Conservation (phyloP, 2,113 vertebrate genomes). For the Alligator sinensis region DNA sequence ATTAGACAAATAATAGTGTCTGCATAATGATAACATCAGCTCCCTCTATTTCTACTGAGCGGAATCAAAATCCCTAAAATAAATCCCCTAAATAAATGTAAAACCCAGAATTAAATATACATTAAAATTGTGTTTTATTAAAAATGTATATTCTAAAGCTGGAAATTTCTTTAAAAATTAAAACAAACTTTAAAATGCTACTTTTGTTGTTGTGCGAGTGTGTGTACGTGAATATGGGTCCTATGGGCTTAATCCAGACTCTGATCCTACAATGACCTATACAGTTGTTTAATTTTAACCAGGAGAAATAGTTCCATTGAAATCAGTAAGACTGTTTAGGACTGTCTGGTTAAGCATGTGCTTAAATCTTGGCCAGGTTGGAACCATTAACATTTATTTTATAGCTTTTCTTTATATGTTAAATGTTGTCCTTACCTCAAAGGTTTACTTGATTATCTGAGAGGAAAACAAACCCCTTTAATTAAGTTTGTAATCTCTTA, state of each 20-base stretch:
- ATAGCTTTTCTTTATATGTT: background rate
- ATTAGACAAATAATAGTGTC: constrained; percentile 22
- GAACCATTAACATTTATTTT: background rate
- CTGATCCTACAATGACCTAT: background rate
- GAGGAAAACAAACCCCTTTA: background rate
- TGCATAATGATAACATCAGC: constrained; percentile 38
- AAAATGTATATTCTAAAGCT: background rate
- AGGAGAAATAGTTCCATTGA: background rate
- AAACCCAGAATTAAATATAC: background rate
- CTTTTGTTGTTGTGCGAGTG: background rate
- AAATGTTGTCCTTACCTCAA: background rate
- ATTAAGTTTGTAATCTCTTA: background rate
- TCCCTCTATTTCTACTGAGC: constrained; percentile 44
- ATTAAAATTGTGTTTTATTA: background rate
- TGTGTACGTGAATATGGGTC: no score
- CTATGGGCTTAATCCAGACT: background rate
- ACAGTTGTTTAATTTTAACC: background rate
- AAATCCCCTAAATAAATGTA: background rate
- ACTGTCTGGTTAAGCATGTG: background rate
- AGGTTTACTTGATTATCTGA: background rate
- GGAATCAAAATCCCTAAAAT: constrained; percentile 12
- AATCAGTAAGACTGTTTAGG: background rate
- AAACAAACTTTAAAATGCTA: background rate
- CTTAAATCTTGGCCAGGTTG: background rate
- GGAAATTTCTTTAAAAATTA: background rate